Evolutionary conservation across 2,113 vertebrate species (phyloP).

Genomic region (Hippocampus zosterae): DNA sequence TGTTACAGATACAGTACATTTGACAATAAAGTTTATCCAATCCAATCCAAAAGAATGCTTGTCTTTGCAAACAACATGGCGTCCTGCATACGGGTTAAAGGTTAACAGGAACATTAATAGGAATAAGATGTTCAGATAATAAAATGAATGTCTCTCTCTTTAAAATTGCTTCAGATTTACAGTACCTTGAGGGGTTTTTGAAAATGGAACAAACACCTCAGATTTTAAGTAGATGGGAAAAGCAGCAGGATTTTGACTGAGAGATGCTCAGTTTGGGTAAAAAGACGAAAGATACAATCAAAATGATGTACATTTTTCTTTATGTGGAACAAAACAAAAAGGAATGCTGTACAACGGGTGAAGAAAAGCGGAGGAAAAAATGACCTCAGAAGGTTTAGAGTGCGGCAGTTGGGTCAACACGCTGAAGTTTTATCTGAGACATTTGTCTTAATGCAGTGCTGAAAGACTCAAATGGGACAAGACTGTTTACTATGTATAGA

Average conservation of each 20-base stretch:
- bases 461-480: conserved; percentile 21
- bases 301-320: conserved; percentile 26
- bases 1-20: too few species aligned
- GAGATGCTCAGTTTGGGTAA: conserved; percentile 11
- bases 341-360: background rate
- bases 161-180: conserved; percentile 33
- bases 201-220: conserved; percentile 31
- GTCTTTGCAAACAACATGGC: too few species aligned
- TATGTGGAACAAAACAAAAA: background rate
- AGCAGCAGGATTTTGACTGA: background rate
- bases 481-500: conserved; percentile 36
- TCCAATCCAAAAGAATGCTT: too few species aligned
- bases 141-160: conserved; percentile 4
- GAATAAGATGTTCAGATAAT: background rate
- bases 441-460: conserved; percentile 15
- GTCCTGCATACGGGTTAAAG: background rate
- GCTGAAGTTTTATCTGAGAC: conserved; percentile 26
- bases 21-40: too few species aligned
- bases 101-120: background rate
- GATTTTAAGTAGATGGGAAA: conserved; percentile 28
- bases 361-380: background rate
- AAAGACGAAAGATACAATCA: conserved; percentile 30
- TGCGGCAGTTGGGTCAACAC: conserved; percentile 18
- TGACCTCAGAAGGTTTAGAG: conserved; percentile 5
- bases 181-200: conserved; percentile 4